These are phyloP conservation scores for Hylaea fasciaria DNA, from an alignment of 2,888 invertebrate species.

Conservation along the genomic window DNA sequence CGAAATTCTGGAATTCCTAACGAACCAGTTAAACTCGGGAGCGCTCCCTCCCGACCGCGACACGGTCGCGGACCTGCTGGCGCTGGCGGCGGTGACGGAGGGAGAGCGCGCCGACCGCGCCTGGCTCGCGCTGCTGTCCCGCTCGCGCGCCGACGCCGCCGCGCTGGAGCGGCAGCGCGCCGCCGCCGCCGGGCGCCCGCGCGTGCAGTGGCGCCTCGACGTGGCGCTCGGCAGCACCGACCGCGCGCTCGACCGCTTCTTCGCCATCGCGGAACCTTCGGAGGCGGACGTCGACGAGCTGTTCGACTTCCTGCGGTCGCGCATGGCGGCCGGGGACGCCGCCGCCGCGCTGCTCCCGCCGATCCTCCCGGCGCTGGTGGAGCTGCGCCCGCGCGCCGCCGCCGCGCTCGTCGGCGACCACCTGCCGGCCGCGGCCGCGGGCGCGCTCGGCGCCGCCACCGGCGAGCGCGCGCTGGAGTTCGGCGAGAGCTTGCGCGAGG, in stretches of 20 bases:
- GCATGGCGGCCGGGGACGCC: conserved; percentile 49
- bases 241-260: conserved; percentile 61
- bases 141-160: conserved; percentile 52
- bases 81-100: conserved; percentile 54
- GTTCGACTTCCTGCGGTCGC: conserved; percentile 64
- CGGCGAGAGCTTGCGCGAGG: conserved; percentile 55
- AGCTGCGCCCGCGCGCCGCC: conserved; percentile 64
- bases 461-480: conserved; percentile 51
- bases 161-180: conserved; percentile 46
- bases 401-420: conserved; percentile 63
- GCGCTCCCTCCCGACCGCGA: conserved; percentile 70
- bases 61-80: conserved; percentile 57
- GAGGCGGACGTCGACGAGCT: conserved; percentile 67
- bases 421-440: conserved; percentile 49
- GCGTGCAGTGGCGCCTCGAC: conserved; percentile 66
- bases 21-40: conserved; percentile 67
- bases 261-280: conserved; percentile 62
- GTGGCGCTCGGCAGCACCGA: conserved; percentile 54
- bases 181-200: conserved; percentile 54
- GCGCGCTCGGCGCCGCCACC: conserved; percentile 57
- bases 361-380: conserved; percentile 55
- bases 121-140: conserved; percentile 60
- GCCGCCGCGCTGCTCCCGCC: conserved; percentile 42
- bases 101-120: conserved; percentile 71
- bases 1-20: conserved; percentile 74